These are phyloP conservation scores for Piscicola geometra DNA, from an alignment of 2,888 invertebrate genomes.

Conservation along the genomic window DNA sequence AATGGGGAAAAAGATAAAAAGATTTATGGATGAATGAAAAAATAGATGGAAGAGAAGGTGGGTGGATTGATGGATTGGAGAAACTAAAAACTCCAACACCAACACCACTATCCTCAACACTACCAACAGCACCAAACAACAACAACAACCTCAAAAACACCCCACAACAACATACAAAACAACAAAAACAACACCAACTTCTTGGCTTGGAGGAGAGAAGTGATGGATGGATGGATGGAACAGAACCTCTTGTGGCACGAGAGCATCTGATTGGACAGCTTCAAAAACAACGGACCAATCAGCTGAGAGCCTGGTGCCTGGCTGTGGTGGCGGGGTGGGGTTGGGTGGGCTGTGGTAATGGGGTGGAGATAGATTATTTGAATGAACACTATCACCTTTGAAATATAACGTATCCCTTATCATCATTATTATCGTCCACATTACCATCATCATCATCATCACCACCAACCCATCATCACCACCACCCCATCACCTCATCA, in stretches of 20 bases:
- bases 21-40: no score
- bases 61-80: background rate
- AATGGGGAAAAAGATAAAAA: constrained; percentile 21
- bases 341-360: no score
- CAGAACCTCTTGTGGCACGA: constrained; percentile 82
- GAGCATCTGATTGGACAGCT: constrained; percentile 64
- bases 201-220: constrained; percentile 83
- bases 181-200: constrained; percentile 63
- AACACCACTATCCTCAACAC: no score
- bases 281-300: constrained; percentile 84
- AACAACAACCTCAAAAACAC: no score
- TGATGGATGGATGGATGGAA: constrained; percentile 86
- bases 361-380: no score
- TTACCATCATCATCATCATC: background rate
- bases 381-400: background rate
- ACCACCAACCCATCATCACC: background rate
- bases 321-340: no score
- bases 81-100: no score
- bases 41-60: no score
- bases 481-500: background rate
- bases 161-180: no score
- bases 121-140: no score
- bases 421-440: background rate
- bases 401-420: background rate
- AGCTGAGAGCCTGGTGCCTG: constrained; percentile 63